Evolutionary conservation across 2,888 invertebrate species (phyloP), one percentile per base, ranked within the genome.

Genomic region (Nysson spinosus): DNA sequence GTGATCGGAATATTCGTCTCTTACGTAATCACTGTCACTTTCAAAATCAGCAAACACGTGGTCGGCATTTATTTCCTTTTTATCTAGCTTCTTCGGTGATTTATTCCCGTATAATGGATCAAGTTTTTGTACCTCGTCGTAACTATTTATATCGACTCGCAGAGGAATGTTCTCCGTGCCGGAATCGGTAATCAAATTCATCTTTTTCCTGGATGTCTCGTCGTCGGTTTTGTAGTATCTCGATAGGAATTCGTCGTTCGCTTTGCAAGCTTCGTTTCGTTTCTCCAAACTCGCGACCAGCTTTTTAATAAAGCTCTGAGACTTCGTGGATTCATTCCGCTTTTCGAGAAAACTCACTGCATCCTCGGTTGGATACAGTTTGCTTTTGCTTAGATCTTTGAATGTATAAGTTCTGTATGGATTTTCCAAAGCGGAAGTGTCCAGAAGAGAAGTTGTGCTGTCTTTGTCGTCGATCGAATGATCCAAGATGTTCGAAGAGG

Each of bases 261-360:
- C 74, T 2, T 32, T 60, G 34, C 63, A 66, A 14, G n/a, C 54
- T 2, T 47, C 61, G 22, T 68, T 67, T 16, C 54, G 65, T 7
- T 12, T 57, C 7, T 78, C 79, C 14, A 77, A 50, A 1, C 58
- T 66, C 5, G 72, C 73, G 4, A 78, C 69, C 7, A 75, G 46
- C 30, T 49, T 64, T 26, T 57, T 72, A 2, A 78, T 70, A n/a
- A 78, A 64, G 43, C 56, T 77, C 1, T 49, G 68, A 0, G 77
- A 69, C 4, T 57, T 65, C 3, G 43, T 4, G 42, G 22, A 24
- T 44, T 11, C 49, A 42, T 37, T 34, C 4, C 2, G 12, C n/a
- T 24, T 7, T 39, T 50, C 58, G 40, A 56, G 60, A 5, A 66
- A 47, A 1, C 39, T 40, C 4, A 43, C 49, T 0, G 49, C 26